Base-by-base conservation (phyloP, 1,140 invertebrate species). In the Ctenoplectra terminalis region DNA sequence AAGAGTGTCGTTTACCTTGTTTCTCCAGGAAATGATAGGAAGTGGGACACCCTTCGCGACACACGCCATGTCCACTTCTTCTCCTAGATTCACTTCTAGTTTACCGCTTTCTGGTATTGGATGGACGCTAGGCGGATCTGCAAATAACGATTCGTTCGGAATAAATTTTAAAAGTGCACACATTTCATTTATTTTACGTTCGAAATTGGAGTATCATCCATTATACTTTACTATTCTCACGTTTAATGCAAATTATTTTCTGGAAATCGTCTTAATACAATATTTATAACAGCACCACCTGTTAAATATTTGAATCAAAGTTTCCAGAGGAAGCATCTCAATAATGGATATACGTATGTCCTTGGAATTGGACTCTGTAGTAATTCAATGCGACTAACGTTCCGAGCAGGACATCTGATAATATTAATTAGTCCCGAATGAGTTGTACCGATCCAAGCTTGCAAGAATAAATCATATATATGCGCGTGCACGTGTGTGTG, bases 21-120 rank as follows among this genome's bases (percentile, higher is more conserved):
- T 95, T 34, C 90, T 94, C 97, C 97, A 97, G 4, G 95, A 95
- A 17, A 97, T 94, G 8, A 95, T 93, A 1, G 97, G 96, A 37
- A 94, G 89, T 0, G 97, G 97, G 0, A 96, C 95, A 31, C 97
- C 97, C 7, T 93, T 93, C 1, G 95, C 94, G 67, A 95, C 94
- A 85, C 97, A 97, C 0, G 95, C 94, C 77, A 97, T 96, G 73
- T 95, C 94, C 9, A 97, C 96, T 86, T 95, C 95, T 37, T 97
- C 95, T 8, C 96, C 96, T 7, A 97, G 93, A 79, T 95, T 95
- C 0, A 97, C 95, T 90, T 97, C 96, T 4, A 97, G 82, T 75
- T 95, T 94, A 0, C 96, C 96, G 31, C 94, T 94, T 60, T 95
- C 95, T 1, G 97, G 97, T n/a, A 96, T 92, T 0, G 95, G 94